phyloP scores from a whole-genome alignment of 2,797 vertebrate genomes.

The Loriculus beryllinus region DNA sequence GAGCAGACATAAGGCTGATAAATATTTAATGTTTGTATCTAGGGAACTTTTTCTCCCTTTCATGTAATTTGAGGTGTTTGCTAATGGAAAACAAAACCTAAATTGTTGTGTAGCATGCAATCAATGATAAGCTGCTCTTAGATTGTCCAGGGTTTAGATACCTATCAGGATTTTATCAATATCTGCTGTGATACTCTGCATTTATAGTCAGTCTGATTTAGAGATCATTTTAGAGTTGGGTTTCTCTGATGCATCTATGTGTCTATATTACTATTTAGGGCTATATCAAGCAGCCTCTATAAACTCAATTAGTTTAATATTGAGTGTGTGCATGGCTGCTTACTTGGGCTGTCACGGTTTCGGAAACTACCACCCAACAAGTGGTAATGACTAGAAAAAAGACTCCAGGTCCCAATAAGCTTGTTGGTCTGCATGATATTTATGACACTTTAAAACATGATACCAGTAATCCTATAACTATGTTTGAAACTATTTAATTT shows the following conservation, averaged over 20 bases:
- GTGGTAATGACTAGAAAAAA: not conserved
- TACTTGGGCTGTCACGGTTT: not conserved
- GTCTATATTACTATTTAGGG: not conserved
- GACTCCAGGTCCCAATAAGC: rapidly evolving
- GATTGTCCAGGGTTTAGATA: not conserved
- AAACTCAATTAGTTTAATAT: not conserved
- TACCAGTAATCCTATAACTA: not conserved
- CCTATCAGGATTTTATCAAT: not conserved
- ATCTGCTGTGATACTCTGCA: not conserved
- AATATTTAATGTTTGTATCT: constrained; percentile 46
- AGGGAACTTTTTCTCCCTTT: constrained; percentile 37
- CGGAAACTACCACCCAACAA: not conserved
- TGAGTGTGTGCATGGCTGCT: not conserved
- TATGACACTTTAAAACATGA: not conserved
- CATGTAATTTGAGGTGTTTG: constrained; percentile 46
- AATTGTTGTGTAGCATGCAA: constrained; percentile 6
- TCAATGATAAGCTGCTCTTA: constrained; percentile 13
- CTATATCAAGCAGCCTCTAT: not conserved
- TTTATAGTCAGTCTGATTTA: not conserved
- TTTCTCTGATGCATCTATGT: not conserved
- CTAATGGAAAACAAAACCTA: constrained; percentile 39
- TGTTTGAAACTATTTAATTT: not conserved
- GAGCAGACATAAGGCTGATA: constrained; percentile 49
- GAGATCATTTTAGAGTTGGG: not conserved
- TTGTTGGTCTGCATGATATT: not conserved